Base-by-base conservation (phyloP, 2,113 vertebrate genomes). In the Antigone vipio region DNA sequence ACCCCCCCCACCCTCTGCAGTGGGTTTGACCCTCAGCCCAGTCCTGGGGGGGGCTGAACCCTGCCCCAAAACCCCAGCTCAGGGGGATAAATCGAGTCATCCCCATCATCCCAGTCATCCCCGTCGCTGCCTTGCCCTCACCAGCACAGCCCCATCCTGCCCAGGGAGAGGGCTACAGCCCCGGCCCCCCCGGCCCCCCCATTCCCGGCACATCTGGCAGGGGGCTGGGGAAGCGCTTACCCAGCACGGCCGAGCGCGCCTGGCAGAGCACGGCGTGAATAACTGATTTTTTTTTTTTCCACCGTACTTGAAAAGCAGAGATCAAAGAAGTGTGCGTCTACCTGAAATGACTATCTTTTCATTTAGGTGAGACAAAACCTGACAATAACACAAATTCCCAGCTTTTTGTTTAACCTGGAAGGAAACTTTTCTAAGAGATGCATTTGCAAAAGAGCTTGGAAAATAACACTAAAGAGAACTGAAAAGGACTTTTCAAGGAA, bases 401-500 rank as follows among this genome's bases (percentile, higher is more conserved):
- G 76, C 12, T 59, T 67, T 66, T 71, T 53, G 14, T 73, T 89
- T 87, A 78, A 89, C 77, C 64, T 16, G 29, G 47, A 35, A 63
- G 29, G 52, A 74, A 71, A 50, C 20, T 62, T 49, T 49, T 56
- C 53, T 6, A 0, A 52, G 59, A 47, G 52, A 10, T 1, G 40
- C 44, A 3, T 53, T 84, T 11, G 9, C 56, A 34, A 40, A 88
- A 88, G n/a, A 8, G 0, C 50, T 56, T 30, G 60, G 60, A 52
- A 52, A 81, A 67, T 68, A 78, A 88, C 85, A 30, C 40, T 83
- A 30, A 68, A 60, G 81, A 56, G 84, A 92, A 76, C 3, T 3
- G 77, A 63, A 78, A 93, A 94, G 88, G 88, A 50, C 64, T 74
- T 91, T 66, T 66, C 92, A 89, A 89, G 87, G 92, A 49, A 81